Percentiles rank a stretch among this genome's conserved stretches.
Conservation (phyloP, 2,888 invertebrate genomes). For the Meghimatium bilineatum region DNA sequence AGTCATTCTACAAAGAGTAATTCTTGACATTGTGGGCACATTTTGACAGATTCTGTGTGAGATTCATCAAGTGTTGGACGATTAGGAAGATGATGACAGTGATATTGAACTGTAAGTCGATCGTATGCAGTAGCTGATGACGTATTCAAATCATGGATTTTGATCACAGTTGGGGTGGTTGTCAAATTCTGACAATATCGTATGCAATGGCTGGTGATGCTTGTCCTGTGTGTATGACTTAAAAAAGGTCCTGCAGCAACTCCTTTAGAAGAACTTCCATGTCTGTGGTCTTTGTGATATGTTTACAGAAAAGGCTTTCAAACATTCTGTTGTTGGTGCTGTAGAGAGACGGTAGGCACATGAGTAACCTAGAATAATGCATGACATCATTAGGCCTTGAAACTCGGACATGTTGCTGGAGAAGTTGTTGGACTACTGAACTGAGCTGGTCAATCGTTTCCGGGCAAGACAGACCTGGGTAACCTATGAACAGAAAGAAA, state of each 20-base stretch:
- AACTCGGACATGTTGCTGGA: slow-evolving; percentile 70
- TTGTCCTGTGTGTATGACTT: not conserved
- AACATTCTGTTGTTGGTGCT: slow-evolving; percentile 73
- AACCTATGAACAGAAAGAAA: slow-evolving; percentile 56
- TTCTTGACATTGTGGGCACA: too few relatives aligned
- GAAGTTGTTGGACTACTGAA: slow-evolving; percentile 69
- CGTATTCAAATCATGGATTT: not conserved
- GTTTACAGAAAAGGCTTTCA: slow-evolving; percentile 72
- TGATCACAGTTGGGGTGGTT: not conserved
- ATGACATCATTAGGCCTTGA: slow-evolving; percentile 69
- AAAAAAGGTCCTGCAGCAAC: slow-evolving; percentile 63
- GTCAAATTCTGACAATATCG: not conserved
- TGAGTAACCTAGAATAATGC: slow-evolving; percentile 74
- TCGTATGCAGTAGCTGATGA: too few relatives aligned
- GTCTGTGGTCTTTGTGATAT: slow-evolving; percentile 68
- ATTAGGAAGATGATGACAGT: too few relatives aligned
- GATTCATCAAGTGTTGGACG: too few relatives aligned
- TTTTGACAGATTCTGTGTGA: too few relatives aligned
- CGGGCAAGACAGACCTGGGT: slow-evolving; percentile 64
- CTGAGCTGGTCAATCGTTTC: slow-evolving; percentile 68
- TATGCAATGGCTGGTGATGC: not conserved
- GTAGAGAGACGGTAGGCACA: slow-evolving; percentile 72
- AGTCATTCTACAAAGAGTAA: too few relatives aligned
- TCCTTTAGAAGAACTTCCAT: slow-evolving; percentile 72
- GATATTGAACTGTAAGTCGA: too few relatives aligned